phyloP scores from a whole-genome alignment of 1,140 invertebrate genomes.

The Aphelenchoides avenae region DNA sequence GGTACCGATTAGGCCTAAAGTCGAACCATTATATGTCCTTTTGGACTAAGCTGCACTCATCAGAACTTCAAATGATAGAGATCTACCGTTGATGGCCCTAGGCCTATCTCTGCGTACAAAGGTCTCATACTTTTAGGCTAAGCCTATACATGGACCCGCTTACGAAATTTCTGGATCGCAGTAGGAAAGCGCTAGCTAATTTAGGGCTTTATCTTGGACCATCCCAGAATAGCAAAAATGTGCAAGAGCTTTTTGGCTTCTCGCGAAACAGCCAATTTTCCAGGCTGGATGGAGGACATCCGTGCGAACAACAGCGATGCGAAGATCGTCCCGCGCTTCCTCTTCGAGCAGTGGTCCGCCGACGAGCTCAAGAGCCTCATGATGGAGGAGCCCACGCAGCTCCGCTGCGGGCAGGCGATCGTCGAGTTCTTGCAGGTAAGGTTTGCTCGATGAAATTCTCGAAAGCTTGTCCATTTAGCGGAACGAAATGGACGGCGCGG shows the following conservation, averaged over 20 bases:
- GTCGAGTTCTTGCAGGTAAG: conserved; percentile 43
- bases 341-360: conserved; percentile 40
- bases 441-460: conserved; percentile 11
- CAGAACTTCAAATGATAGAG: too few relatives aligned
- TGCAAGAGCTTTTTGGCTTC: conserved; percentile 12
- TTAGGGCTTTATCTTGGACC: too few relatives aligned
- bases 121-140: too few relatives aligned
- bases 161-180: too few relatives aligned
- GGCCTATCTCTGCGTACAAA: too few relatives aligned
- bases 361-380: conserved; percentile 41
- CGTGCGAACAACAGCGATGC: conserved; percentile 44
- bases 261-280: background rate
- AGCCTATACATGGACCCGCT: too few relatives aligned
- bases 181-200: too few relatives aligned
- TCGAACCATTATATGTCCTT: too few relatives aligned
- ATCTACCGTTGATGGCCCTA: too few relatives aligned
- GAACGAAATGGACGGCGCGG: conserved; percentile 53
- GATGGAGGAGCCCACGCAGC: conserved; percentile 25
- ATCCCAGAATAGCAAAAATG: too few relatives aligned
- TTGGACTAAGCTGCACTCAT: too few relatives aligned
- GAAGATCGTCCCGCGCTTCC: conserved; percentile 50
- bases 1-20: too few relatives aligned
- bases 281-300: conserved; percentile 51
- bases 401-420: conserved; percentile 36
- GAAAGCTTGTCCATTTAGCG: conserved; percentile 29